Base-by-base conservation (phyloP, 1,140 invertebrate species). In the Mylabris phalerata region DNA sequence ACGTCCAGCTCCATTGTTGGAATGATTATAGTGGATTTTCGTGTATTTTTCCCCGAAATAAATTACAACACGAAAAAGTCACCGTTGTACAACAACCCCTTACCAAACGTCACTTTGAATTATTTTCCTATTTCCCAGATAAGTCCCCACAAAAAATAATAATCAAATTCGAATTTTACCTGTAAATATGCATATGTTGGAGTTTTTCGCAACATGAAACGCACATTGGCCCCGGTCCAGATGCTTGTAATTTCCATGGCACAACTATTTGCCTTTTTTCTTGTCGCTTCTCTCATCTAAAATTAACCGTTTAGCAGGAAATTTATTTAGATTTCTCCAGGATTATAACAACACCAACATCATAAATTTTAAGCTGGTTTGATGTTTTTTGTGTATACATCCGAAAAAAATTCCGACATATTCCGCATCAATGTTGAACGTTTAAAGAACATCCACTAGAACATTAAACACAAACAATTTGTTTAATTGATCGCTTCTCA, bases 21-120 rank as follows among this genome's bases (percentile, higher is more conserved):
- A 55, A 50, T 49, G 56, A 59, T 55, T 50, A 59, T 62, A 62
- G 60, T 58, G 56, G 60, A 49, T 62, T 59, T 59, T 48, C 56
- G 38, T 62, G 60, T 62, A 62, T 62, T 59, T 59, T 59, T 62
- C 60, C 27, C 11, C 49, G 40, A 59, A 59, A 62, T 59, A 59
- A 59, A 62, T 62, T 62, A 55, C 57, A 55, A 62, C 56, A 47
- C 50, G 44, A 39, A 62, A 55, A 62, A 62, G 55, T 58, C 58
- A 62, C 56, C 48, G 40, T 32, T 59, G 45, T 59, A 55, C 19
- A 19, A 19, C 19, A 19, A 19, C 19, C 55, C 56, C 59, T 62
- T 59, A 59, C 55, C 13, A 19, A 40, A 27, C 32, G 25, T 47
- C 49, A 52, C 59, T 46, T 40, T 59, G 50, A 59, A 59, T 47